phyloP scores from a whole-genome alignment of 2,888 invertebrate species.

The Campopleginae sp. region DNA sequence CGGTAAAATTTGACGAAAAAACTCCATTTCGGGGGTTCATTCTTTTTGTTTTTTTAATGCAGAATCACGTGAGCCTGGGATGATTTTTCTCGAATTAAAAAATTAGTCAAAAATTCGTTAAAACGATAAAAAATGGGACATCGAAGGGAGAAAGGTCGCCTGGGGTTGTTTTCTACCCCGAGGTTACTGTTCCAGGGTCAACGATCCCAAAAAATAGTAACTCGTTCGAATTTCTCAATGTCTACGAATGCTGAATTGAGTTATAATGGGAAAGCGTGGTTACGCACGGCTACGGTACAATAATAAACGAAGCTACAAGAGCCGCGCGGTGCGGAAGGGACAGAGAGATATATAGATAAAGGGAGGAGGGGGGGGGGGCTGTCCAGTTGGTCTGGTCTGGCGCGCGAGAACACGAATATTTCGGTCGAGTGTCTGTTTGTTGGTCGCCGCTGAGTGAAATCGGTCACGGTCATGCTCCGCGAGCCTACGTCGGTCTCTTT shows the following conservation, averaged over 20 bases:
- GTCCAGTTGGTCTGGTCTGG: slow-evolving; percentile 43
- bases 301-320: slow-evolving; percentile 20
- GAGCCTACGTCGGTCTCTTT: slow-evolving; percentile 54
- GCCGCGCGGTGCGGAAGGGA: background rate
- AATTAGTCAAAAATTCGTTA: too few relatives aligned
- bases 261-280: slow-evolving; percentile 46
- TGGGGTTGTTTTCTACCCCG: too few relatives aligned
- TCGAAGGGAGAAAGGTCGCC: too few relatives aligned
- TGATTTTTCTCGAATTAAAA: too few relatives aligned
- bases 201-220: background rate
- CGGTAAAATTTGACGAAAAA: too few relatives aligned
- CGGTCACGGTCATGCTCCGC: slow-evolving; percentile 66
- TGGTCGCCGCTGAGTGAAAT: slow-evolving; percentile 61
- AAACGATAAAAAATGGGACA: too few relatives aligned
- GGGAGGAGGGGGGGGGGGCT: background rate
- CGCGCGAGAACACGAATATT: slow-evolving; percentile 55
- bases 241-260: background rate
- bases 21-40: too few relatives aligned
- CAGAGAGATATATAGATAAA: background rate
- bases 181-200: too few relatives aligned
- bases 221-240: background rate
- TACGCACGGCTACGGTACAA: slow-evolving; percentile 54
- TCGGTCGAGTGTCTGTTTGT: slow-evolving; percentile 54
- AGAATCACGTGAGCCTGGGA: too few relatives aligned
- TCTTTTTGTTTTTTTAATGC: too few relatives aligned